Conservation (phyloP, 2,888 invertebrate species). For the Mongoloraphidia duomilia region DNA sequence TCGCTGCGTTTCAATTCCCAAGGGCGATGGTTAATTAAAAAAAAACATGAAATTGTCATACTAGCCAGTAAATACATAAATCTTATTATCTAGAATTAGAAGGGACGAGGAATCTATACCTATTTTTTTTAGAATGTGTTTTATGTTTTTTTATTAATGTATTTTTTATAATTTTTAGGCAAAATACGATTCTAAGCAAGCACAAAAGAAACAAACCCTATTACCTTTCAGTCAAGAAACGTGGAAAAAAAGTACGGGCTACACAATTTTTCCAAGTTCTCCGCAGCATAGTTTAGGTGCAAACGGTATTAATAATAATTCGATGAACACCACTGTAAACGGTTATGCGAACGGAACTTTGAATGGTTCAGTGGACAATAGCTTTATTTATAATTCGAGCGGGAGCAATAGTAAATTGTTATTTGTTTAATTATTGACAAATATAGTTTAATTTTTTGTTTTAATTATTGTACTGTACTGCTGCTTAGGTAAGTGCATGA, state of each 20-base stretch:
- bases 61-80: too few relatives aligned
- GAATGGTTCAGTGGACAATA: slow-evolving; percentile 16
- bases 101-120: neutral
- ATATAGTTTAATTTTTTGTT: too few relatives aligned
- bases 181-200: slow-evolving; percentile 49
- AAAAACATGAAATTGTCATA: too few relatives aligned
- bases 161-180: slow-evolving; percentile 33
- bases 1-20: too few relatives aligned
- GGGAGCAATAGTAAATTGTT: slow-evolving; percentile 24
- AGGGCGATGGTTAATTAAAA: too few relatives aligned
- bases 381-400: slow-evolving; percentile 20
- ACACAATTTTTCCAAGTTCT: slow-evolving; percentile 50
- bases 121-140: neutral
- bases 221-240: slow-evolving; percentile 36
- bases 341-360: slow-evolving; percentile 13
- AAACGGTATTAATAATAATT: slow-evolving; percentile 9
- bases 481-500: too few relatives aligned
- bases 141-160: slow-evolving; percentile 26
- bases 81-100: too few relatives aligned
- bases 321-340: slow-evolving; percentile 12
- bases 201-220: slow-evolving; percentile 33
- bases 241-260: slow-evolving; percentile 48
- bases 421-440: slow-evolving; percentile 16
- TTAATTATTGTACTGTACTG: too few relatives aligned
- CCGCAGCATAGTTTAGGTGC: slow-evolving; percentile 11